Evolutionary conservation across 2,113 vertebrate genomes (phyloP).

Genomic region (Labrus mixtus): DNA sequence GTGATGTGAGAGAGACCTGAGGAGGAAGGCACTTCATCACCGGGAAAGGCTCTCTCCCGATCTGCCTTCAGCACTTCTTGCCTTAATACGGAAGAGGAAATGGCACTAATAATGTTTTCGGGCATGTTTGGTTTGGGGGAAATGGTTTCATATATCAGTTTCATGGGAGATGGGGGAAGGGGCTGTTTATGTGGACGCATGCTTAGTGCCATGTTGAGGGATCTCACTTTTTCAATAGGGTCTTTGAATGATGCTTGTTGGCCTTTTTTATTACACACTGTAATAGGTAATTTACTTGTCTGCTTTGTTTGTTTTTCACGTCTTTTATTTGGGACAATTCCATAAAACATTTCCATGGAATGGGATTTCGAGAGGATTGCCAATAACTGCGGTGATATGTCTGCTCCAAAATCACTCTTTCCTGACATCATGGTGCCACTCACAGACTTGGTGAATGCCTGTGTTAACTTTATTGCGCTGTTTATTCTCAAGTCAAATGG

Average conservation of each 20-base stretch:
- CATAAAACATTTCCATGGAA: constrained; percentile 45
- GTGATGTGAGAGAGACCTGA: constrained; percentile 79
- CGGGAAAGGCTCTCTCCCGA: constrained; percentile 74
- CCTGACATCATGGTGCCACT: constrained; percentile 14
- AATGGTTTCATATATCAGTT: constrained; percentile 87
- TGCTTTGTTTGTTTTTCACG: constrained; percentile 44
- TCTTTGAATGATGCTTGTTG: constrained; percentile 52
- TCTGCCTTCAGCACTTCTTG: constrained; percentile 81
- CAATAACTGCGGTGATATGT: constrained; percentile 38
- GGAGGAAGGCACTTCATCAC: constrained; percentile 85
- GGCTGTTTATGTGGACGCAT: constrained; percentile 66
- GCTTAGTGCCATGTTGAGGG: constrained; percentile 67
- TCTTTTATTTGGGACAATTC: constrained; percentile 44
- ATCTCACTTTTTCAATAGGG: constrained; percentile 49
- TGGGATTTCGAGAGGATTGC: constrained; percentile 57
- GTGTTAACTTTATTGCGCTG: constrained; percentile 39
- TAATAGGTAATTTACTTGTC: constrained; percentile 44
- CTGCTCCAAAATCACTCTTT: constrained; percentile 36
- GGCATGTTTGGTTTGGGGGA: constrained; percentile 86
- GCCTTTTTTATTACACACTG: constrained; percentile 45
- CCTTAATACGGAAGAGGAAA: constrained; percentile 84
- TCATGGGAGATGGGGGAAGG: constrained; percentile 68
- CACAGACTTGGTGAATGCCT: constrained; percentile 40
- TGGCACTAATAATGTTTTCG: constrained; percentile 85
- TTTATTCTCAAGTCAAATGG: constrained; percentile 52